Evolutionary conservation across 2,113 vertebrate species (phyloP).

Genomic region (Hypocryptadius cinnamomeus): DNA sequence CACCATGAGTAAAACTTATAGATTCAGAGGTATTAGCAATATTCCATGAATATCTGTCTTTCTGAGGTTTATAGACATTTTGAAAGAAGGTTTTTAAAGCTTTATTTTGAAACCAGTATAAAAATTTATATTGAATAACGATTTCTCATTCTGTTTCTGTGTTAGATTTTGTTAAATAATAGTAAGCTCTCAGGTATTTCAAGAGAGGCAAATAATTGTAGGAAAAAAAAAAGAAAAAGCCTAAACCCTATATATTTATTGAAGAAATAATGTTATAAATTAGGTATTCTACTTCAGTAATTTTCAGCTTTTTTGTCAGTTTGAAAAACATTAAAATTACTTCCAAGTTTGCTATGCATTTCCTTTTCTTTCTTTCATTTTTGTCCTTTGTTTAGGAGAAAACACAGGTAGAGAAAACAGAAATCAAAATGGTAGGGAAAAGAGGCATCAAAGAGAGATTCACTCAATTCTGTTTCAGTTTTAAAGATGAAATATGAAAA

Average conservation of each 20-base stretch:
- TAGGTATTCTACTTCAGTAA: not conserved
- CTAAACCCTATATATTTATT: not conserved
- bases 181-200: not conserved
- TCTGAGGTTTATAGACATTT: not conserved
- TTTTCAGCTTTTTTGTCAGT: not conserved
- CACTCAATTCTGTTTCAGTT: not conserved
- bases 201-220: not conserved
- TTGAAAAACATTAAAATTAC: not conserved
- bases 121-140: not conserved
- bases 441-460: not conserved
- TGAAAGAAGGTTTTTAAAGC: not conserved
- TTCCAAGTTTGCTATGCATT: not conserved
- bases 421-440: not conserved
- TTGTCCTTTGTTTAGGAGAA: not conserved
- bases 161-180: not conserved
- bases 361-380: not conserved
- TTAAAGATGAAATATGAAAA: not conserved
- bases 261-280: not conserved
- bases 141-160: not conserved
- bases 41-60: not conserved
- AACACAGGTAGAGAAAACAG: not conserved
- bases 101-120: not conserved
- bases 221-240: not conserved
- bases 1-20: not conserved
- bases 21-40: not conserved